Percentiles rank a stretch among this genome's conserved stretches.
Conservation (phyloP, 2,888 invertebrate species). For the Polietes domitor region DNA sequence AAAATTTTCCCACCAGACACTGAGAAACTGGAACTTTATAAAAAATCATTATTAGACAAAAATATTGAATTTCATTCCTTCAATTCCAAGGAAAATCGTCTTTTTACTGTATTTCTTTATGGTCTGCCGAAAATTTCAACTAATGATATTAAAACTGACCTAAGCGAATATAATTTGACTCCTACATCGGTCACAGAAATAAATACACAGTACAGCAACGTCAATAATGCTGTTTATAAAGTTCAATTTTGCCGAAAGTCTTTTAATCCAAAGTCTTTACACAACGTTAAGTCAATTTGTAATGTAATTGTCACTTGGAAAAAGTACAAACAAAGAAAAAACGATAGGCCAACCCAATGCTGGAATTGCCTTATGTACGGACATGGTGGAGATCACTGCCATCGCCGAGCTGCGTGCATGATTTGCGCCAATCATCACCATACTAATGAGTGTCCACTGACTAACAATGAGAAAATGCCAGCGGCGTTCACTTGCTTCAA, state of each 20-base stretch:
- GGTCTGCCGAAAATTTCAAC: conserved; percentile 34
- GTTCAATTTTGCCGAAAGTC: conserved; percentile 25
- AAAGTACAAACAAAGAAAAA: conserved; percentile 9
- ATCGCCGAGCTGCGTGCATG: too few relatives aligned
- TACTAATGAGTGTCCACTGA: too few relatives aligned
- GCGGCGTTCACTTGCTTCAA: conserved; percentile 42
- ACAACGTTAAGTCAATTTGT: conserved; percentile 22
- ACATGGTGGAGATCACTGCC: conserved; percentile 39
- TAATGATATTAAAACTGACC: conserved; percentile 15
- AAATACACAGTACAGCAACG: conserved; percentile 3
- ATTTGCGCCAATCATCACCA: conserved; percentile 28
- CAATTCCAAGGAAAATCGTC: conserved; percentile 32
- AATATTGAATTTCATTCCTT: conserved; percentile 47
- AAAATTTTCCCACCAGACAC: too few relatives aligned
- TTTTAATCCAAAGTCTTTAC: conserved; percentile 34
- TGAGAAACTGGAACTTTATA: too few relatives aligned
- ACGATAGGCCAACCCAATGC: conserved; percentile 16
- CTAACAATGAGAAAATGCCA: too few relatives aligned
- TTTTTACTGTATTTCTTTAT: conserved; percentile 32
- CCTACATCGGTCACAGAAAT: conserved; percentile 17
- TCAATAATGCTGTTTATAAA: conserved; percentile 33
- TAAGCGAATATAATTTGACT: conserved; percentile 16
- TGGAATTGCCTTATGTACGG: conserved; percentile 42
- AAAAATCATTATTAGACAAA: conserved; percentile 14
- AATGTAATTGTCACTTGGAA: conserved; percentile 15